Conservation (phyloP, 2,888 invertebrate genomes). For the Cheiracanthium punctorium region DNA sequence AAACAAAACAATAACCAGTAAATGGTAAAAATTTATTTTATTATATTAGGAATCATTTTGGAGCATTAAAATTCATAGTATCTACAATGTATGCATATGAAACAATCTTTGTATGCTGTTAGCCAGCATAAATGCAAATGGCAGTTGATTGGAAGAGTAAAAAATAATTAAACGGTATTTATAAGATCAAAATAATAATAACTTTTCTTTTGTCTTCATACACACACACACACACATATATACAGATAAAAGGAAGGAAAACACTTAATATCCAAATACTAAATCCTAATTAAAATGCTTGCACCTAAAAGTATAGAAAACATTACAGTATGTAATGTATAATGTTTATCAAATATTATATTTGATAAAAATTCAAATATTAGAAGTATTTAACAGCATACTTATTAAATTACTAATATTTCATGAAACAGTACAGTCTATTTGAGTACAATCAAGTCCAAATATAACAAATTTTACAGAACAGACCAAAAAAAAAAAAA, state of each 20-base stretch:
- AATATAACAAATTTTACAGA: too few relatives aligned
- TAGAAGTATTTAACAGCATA: too few relatives aligned
- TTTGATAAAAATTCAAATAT: too few relatives aligned
- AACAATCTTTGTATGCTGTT: slow-evolving; percentile 43
- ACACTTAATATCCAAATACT: not conserved
- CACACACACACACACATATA: not conserved
- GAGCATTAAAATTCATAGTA: slow-evolving; percentile 62
- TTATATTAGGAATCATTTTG: slow-evolving; percentile 57
- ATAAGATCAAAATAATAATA: not conserved
- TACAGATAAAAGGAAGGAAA: not conserved
- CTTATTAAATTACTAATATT: too few relatives aligned
- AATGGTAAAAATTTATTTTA: slow-evolving; percentile 61
- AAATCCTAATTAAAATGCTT: not conserved
- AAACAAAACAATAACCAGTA: slow-evolving; percentile 20
- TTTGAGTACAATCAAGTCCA: too few relatives aligned
- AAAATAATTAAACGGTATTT: slow-evolving; percentile 11
- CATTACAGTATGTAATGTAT: not conserved
- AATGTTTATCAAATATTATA: too few relatives aligned
- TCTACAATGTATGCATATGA: slow-evolving; percentile 54
- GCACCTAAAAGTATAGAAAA: not conserved
- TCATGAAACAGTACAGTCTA: too few relatives aligned
- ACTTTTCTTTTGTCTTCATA: not conserved
- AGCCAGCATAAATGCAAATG: slow-evolving; percentile 33
- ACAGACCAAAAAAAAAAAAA: too few relatives aligned
- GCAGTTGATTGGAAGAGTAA: slow-evolving; percentile 30